These are phyloP conservation scores for Oxyruncus cristatus DNA, from an alignment of 2,113 vertebrate species.

Conservation along the genomic window DNA sequence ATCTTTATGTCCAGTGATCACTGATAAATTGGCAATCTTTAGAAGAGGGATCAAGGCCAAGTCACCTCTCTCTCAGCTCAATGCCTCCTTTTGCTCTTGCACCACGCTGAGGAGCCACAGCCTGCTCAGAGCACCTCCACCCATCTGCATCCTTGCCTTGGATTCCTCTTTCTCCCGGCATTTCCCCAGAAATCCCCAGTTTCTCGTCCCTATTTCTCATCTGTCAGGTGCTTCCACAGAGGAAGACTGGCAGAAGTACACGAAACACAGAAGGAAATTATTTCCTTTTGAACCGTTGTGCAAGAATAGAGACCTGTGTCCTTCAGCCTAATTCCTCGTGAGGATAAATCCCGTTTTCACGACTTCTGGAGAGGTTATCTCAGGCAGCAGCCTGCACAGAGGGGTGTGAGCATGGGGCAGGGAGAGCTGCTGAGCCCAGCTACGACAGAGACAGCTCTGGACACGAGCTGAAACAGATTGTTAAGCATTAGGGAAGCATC, in stretches of 20 bases:
- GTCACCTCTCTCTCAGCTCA: neutral
- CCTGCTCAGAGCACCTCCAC: neutral
- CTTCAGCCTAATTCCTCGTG: neutral
- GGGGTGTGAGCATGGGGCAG: neutral
- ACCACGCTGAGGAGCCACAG: neutral
- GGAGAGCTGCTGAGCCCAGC: neutral
- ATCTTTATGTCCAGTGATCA: neutral
- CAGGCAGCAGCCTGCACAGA: neutral
- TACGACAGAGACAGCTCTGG: neutral
- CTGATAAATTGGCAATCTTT: neutral
- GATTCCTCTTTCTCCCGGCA: neutral
- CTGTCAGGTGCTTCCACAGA: neutral
- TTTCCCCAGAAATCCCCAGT: neutral
- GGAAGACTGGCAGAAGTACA: neutral
- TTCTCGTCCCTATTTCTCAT: neutral
- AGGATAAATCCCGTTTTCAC: neutral
- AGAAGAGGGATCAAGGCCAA: neutral
- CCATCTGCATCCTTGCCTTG: neutral
- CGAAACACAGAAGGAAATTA: neutral
- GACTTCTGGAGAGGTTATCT: neutral
- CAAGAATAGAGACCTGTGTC: neutral
- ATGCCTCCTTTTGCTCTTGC: neutral
- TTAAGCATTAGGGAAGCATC: neutral
- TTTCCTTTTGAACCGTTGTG: neutral
- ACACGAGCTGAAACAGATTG: neutral